Evolutionary conservation across 2,113 vertebrate genomes (phyloP), one percentile per base, ranked within the genome.

Genomic region (Eleginops maclovinus): DNA sequence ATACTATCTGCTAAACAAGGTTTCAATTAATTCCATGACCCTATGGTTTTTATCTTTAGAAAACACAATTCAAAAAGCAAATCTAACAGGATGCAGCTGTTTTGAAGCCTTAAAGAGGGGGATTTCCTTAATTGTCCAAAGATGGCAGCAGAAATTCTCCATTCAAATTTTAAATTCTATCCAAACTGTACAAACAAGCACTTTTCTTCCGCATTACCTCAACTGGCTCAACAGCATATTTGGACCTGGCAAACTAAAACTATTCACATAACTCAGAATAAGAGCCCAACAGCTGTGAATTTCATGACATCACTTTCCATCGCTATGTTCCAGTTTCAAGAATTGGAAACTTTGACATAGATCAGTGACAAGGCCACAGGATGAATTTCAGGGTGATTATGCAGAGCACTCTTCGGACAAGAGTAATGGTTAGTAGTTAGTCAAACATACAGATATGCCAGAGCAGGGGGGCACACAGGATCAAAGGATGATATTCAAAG

Each of bases 231-330:
- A 36, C 31, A 74, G 79, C 69, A 71, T 66, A 64, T 82, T 79
- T 22, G 6, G n/a, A 40, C 77, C 82, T 90, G 88, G 90, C 87
- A 85, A 67, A 58, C 49, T 14, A n/a, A 31, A 22, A 71, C 9
- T 31, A 72, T 85, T 87, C 86, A 84, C 75, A 46, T 77, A 85
- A 84, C 68, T 75, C 8, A 36, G n/a, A 21, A 21, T n/a, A 28
- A 49, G 44, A 76, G 40, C 24, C 31, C 31, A 73, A 56, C 88
- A 91, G 88, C 88, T 88, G 87, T 90, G 85, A 90, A 91, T 89
- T 80, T 88, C 26, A 15, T 90, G 89, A 84, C 89, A 89, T 86
- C 15, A 70, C 50, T 88, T 83, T 88, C 24, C 62, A 65, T 22
- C 55, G 59, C 31, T 78, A 76, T 68, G 31, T 79, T 44, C 53